A percentile compares a stretch with the other conserved stretches of the same genome.
phyloP scores from a whole-genome alignment of 1,140 invertebrate species.

The Brachionus rubens region DNA sequence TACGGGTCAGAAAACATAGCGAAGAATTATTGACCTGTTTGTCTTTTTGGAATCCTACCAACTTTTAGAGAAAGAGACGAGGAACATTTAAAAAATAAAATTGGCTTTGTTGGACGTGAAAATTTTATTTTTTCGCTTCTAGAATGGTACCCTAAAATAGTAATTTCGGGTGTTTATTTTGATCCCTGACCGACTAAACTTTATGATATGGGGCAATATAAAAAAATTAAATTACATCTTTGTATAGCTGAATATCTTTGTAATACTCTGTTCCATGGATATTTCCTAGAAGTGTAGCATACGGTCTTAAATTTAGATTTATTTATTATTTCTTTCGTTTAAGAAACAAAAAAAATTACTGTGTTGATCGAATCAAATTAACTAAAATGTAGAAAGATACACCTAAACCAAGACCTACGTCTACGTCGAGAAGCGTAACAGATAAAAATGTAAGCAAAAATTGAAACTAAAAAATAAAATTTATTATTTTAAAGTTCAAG shows the following conservation, averaged over 20 bases:
- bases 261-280: slow-evolving; percentile 47
- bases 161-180: no score
- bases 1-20: no score
- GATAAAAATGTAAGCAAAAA: slow-evolving; percentile 47
- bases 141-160: no score
- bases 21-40: no score
- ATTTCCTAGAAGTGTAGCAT: slow-evolving; percentile 38
- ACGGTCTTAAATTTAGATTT: slow-evolving; percentile 1
- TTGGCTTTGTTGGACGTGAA: no score
- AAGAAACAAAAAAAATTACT: slow-evolving; percentile 53
- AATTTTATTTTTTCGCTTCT: no score
- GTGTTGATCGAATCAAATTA: slow-evolving; percentile 57
- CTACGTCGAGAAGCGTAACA: slow-evolving; percentile 47
- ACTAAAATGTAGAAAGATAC: slow-evolving; percentile 46
- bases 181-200: no score
- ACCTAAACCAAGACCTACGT: slow-evolving; percentile 51
- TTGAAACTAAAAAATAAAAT: slow-evolving; percentile 47
- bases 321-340: neutral
- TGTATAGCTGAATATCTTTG: slow-evolving; percentile 28
- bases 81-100: no score
- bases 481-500: neutral
- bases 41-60: no score
- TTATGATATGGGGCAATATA: no score
- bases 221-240: slow-evolving; percentile 11
- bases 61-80: no score